These are phyloP conservation scores for Hylaeus volcanicus DNA, from an alignment of 1,140 invertebrate species.

Conservation along the genomic window DNA sequence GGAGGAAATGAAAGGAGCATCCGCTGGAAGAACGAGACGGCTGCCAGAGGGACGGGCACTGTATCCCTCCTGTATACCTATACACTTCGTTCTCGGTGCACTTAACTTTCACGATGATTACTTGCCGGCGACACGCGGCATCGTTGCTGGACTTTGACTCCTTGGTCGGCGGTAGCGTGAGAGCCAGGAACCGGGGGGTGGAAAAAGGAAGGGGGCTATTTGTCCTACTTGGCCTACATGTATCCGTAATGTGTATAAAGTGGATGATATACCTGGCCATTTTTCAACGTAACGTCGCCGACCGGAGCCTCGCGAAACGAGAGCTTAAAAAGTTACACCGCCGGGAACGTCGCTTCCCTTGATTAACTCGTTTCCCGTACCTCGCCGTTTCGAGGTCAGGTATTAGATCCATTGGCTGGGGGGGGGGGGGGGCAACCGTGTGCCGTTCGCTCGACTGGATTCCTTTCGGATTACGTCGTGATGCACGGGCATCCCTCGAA, in stretches of 20 bases:
- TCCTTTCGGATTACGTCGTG: no score
- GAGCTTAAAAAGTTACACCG: neutral
- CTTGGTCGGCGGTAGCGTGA: neutral
- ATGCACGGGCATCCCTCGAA: no score
- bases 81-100: conserved; percentile 21
- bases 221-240: conserved; percentile 35
- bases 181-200: neutral
- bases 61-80: neutral
- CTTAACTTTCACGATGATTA: conserved; percentile 59
- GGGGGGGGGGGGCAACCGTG: no score
- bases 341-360: neutral
- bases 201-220: conserved; percentile 1
- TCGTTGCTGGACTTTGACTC: conserved; percentile 14
- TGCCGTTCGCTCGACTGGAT: neutral
- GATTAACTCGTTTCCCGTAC: neutral
- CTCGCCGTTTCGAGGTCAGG: neutral
- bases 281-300: conserved; percentile 23
- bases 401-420: no score
- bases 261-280: conserved; percentile 32
- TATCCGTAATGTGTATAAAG: conserved; percentile 35
- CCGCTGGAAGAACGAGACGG: neutral
- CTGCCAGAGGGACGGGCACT: neutral
- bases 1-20: neutral
- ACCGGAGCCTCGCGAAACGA: neutral
- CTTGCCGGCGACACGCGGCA: conserved; percentile 11